Conservation (phyloP, 1,140 invertebrate species). For the Zaprionus inermis region DNA sequence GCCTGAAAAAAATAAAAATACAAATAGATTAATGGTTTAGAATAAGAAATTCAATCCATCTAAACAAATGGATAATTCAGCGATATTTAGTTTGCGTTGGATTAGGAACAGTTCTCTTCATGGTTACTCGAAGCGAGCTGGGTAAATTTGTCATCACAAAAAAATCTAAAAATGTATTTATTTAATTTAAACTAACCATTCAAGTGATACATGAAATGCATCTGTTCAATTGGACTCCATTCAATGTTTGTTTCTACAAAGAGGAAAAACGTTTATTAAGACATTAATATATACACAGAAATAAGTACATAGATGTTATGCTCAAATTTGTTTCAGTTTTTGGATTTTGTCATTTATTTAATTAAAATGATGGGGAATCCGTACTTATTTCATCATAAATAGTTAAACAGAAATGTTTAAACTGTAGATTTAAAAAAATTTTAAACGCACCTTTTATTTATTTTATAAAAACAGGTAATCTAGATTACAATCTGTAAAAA, state of each 20-base stretch:
- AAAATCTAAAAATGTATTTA: background rate
- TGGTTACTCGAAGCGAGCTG: slow-evolving; percentile 71
- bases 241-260: no score
- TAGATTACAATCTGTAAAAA: background rate
- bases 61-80: slow-evolving; percentile 31
- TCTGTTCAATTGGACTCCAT: no score
- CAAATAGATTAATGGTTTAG: background rate
- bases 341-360: background rate
- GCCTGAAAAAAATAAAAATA: background rate
- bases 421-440: background rate
- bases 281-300: no score
- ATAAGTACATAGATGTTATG: no score
- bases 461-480: background rate
- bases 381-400: background rate
- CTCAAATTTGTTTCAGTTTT: background rate
- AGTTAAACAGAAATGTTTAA: background rate
- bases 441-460: background rate
- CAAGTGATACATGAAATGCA: no score
- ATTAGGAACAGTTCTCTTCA: slow-evolving; percentile 73
- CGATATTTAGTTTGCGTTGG: slow-evolving; percentile 60
- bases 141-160: slow-evolving; percentile 67
- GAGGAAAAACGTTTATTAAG: background rate
- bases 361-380: background rate
- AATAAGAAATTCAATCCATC: background rate
- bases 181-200: no score